These are phyloP conservation scores for Cheumatopsyche charites DNA, from an alignment of 1,140 invertebrate species.

Conservation along the genomic window DNA sequence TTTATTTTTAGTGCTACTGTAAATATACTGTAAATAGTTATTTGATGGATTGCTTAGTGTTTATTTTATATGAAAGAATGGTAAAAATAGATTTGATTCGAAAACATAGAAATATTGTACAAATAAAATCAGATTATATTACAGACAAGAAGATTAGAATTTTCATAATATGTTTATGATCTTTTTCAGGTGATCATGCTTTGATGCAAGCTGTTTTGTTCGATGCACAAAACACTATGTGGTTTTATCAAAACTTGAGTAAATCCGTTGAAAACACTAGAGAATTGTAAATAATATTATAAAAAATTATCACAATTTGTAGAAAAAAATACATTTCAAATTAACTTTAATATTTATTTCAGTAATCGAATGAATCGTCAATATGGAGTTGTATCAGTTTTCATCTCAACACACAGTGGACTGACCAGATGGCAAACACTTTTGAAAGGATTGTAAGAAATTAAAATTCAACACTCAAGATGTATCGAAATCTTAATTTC, in stretches of 20 bases:
- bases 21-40: too few relatives aligned
- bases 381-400: constrained; percentile 82
- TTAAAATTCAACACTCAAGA: neutral
- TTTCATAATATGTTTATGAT: neutral
- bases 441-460: constrained; percentile 61
- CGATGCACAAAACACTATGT: constrained; percentile 84
- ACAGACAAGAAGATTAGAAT: neutral
- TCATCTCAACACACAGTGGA: constrained; percentile 88
- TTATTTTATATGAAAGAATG: too few relatives aligned
- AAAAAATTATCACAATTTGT: neutral
- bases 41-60: too few relatives aligned
- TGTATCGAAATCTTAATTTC: neutral
- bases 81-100: too few relatives aligned
- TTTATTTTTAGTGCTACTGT: too few relatives aligned
- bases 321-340: too few relatives aligned
- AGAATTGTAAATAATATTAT: constrained; percentile 64
- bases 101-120: too few relatives aligned
- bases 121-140: too few relatives aligned
- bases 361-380: constrained; percentile 81
- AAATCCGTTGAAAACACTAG: constrained; percentile 67
- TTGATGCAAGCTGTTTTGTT: constrained; percentile 83
- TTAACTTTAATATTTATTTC: constrained; percentile 46
- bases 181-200: constrained; percentile 81
- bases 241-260: constrained; percentile 77
- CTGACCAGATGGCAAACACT: constrained; percentile 83